Conservation (phyloP, 2,113 vertebrate species). For the Tupaia chinensis region DNA sequence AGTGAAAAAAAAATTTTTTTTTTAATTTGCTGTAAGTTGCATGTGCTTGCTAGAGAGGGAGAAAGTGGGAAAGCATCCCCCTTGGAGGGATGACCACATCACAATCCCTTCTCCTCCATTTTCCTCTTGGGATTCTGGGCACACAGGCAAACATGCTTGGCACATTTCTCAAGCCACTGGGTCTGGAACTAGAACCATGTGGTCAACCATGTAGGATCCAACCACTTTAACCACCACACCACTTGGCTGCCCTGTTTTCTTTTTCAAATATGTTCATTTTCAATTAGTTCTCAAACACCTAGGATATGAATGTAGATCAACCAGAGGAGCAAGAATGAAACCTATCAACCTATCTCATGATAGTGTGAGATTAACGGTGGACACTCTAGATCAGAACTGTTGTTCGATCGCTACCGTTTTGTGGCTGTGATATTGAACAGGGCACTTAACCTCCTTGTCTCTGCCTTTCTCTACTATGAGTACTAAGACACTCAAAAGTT, state of each 20-base stretch:
- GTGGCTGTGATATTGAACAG: background rate
- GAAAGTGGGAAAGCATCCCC: no score
- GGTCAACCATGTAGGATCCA: no score
- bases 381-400: background rate
- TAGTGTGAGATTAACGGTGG: background rate
- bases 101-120: no score
- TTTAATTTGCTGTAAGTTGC: background rate
- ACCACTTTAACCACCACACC: no score
- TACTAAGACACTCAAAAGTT: background rate
- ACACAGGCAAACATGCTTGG: no score
- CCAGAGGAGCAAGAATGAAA: constrained; percentile 32
- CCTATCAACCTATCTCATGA: background rate
- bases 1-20: constrained; percentile 51
- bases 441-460: background rate
- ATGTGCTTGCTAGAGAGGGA: no score
- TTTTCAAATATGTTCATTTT: constrained; percentile 61
- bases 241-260: background rate
- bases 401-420: background rate
- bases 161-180: no score
- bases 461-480: constrained; percentile 26
- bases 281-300: constrained; percentile 45
- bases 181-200: no score
- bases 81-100: no score
- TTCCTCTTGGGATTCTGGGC: no score
- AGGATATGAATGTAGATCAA: background rate